Base-by-base conservation (phyloP, 2,888 invertebrate genomes). In the Eumacrocentrus americanus region DNA sequence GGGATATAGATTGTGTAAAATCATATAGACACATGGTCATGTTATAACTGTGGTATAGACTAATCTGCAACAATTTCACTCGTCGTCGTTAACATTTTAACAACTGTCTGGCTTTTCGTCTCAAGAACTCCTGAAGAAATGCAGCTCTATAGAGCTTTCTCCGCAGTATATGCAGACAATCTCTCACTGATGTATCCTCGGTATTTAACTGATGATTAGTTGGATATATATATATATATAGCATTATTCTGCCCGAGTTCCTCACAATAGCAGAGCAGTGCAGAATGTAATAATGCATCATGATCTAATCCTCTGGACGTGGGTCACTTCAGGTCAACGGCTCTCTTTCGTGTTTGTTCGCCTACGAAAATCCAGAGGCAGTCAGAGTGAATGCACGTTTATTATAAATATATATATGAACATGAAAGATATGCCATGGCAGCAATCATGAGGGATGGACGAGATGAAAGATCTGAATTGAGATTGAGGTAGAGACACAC, bases 271-370 rank as follows among this genome's bases (percentile, higher is more conserved):
- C n/a, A n/a, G n/a, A n/a, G n/a, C n/a, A n/a, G n/a, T n/a, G n/a
- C 29, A 29, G 9, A 9, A 29, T 29, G 29, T 9, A 29, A 29
- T 29, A 29, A 29, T 29, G 9, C 29, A n/a, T n/a, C 23, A 20
- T 35, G 51, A 37, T 51, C 22, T 51, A 51, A 51, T 51, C 22
- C 22, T 5, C 16, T 37, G 37, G 22, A 51, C 51, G 4, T n/a
- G n/a, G 51, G 51, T 51, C 51, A 51, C 37, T 37, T n/a, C 18
- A 18, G 51, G 51, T 51, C 51, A 51, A 37, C 20, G 51, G 37
- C 37, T 50, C 16, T 48, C 12, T 29, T 22, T 14, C 16, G 4
- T 7, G 16, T 48, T 25, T 11, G 16, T 11, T 11, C 37, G 35
- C 12, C 22, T 20, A 37, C 37, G 37, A 51, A 51, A 37, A 51